Evolutionary conservation across 2,113 vertebrate genomes (phyloP), one percentile per base, ranked within the genome.

Genomic region (Dryoscopus gambensis): DNA sequence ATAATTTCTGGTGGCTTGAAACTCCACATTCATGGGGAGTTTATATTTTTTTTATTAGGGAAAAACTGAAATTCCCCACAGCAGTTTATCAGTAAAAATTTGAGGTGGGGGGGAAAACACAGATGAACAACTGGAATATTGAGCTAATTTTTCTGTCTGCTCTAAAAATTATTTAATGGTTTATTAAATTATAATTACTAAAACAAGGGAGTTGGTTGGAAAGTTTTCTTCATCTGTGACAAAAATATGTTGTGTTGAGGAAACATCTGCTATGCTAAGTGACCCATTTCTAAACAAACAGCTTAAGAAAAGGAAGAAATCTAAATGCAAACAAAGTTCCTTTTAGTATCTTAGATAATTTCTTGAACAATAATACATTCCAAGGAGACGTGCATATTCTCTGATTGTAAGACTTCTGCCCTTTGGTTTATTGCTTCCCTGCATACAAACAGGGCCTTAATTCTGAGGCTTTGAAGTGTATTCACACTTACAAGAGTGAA

Each of bases 1-100:
- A 95, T 93, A 84, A 96, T 96, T 96, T 88, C 84, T 95, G 39
- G 28, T 70, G 87, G 56, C 39, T 93, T 84, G 64, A 75, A 92
- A 64, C 85, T 78, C 31, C 89, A 59, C 55, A 56, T 90, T 96
- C 81, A 60, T 62, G 40, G 81, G 50, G 60, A 86, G 37, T 27
- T 87, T 63, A 17, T 79, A 11, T 75, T 57, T 65, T 79, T 79
- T 74, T 79, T 74, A 20, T 84, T 59, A 70, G 39, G 33, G 73
- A 39, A 53, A 65, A 69, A 33, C 25, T 67, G 46, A 74, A 82
- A 37, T 59, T 70, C 40, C 50, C 25, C 27, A 7, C 23, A 79
- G 40, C 39, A 63, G 17, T 39, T 88, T 86, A 56, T 44, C 69
- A 62, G 28, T 68, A 50, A 31, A 81, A 78, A 84, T 37, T 40